Conservation (phyloP, 2,888 invertebrate species). For the Aspidiotus rigidus region DNA sequence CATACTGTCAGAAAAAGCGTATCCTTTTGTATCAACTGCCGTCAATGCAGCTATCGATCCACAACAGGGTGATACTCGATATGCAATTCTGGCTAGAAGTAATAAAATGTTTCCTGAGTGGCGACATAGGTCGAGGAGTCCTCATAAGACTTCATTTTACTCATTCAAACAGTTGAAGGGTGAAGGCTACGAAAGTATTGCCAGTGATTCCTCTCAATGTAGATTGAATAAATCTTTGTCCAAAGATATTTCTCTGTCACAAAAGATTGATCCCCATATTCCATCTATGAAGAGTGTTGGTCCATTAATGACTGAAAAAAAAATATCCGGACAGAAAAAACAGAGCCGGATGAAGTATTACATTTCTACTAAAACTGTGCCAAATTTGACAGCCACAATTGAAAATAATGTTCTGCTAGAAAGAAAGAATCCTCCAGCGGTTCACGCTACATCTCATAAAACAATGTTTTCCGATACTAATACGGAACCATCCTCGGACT, state of each 20-base stretch:
- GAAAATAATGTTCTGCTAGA: no score
- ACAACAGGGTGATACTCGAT: constrained; percentile 38
- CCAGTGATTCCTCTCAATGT: neutral
- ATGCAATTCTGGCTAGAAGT: constrained; percentile 30
- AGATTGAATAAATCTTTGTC: constrained; percentile 9
- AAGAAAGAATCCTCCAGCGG: constrained; percentile 27
- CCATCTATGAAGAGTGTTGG: neutral
- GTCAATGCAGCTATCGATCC: neutral
- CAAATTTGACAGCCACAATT: neutral
- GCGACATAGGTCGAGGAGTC: constrained; percentile 21
- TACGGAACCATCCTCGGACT: constrained; percentile 40
- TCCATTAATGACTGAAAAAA: neutral
- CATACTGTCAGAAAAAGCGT: constrained; percentile 59
- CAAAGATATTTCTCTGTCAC: constrained; percentile 11
- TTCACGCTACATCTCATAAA: neutral
- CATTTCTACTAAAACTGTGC: neutral
- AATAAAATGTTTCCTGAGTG: constrained; percentile 12
- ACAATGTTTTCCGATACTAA: neutral
- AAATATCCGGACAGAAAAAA: neutral
- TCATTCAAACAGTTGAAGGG: constrained; percentile 22
- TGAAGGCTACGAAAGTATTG: neutral
- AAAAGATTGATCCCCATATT: constrained; percentile 7
- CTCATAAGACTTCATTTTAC: constrained; percentile 20
- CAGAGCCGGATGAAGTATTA: neutral
- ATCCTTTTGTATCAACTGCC: constrained; percentile 48